Evolutionary conservation across 2,797 vertebrate species (phyloP).

Genomic region (Cossypha heuglini): DNA sequence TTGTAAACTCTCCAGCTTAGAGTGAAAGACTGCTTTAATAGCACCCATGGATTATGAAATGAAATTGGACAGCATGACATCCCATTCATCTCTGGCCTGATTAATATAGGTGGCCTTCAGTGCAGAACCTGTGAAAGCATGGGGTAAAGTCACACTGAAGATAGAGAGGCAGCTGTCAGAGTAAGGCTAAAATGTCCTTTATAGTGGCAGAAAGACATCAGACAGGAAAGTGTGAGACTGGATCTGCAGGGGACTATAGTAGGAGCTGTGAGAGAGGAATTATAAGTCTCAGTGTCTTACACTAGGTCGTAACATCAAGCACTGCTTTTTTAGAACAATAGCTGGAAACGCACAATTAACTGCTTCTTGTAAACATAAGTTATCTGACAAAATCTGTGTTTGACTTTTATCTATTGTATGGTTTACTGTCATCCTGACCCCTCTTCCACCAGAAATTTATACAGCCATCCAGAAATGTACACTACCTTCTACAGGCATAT

Average conservation of each 20-base stretch:
- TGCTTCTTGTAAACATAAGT: not conserved
- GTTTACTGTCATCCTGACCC: not conserved
- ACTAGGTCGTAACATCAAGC: not conserved
- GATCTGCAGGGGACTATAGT: accelerated
- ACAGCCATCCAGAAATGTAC: not conserved
- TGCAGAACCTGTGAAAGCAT: not conserved
- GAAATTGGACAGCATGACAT: not conserved
- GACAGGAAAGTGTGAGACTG: not conserved
- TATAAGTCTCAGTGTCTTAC: not conserved
- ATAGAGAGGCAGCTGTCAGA: not conserved
- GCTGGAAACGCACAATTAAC: not conserved
- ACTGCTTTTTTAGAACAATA: not conserved
- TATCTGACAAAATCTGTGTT: not conserved
- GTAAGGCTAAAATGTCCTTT: not conserved
- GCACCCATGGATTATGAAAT: not conserved
- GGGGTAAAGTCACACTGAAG: not conserved
- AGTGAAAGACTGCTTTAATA: not conserved
- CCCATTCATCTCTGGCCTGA: not conserved
- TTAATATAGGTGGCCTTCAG: not conserved
- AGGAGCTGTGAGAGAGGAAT: not conserved
- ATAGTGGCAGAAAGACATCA: not conserved
- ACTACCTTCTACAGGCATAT: constrained; percentile 33
- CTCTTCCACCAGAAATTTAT: not conserved
- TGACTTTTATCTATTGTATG: not conserved
- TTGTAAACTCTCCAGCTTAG: not conserved